Base-by-base conservation (phyloP, 2,888 invertebrate species). In the Podotricha telesiphe region DNA sequence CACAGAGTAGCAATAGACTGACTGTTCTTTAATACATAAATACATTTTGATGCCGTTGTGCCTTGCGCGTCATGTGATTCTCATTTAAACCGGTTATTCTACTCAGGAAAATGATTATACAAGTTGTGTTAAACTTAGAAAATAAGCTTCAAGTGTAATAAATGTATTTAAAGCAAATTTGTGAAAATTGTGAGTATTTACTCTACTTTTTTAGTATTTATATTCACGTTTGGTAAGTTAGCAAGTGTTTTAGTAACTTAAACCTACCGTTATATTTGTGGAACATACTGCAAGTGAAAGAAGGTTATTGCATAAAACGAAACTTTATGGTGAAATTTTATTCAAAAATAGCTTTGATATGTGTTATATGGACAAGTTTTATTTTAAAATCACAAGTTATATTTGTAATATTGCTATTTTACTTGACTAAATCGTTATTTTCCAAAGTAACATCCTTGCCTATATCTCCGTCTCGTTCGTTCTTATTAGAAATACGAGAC, bases 401-500 rank as follows among this genome's bases (percentile, higher is more conserved):
- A 34, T 53, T n/a, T n/a, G 5, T 11, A 53, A 4, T 34, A 34
- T 28, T n/a, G 0, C n/a, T 53, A 13, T 42, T 34, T 28, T 34
- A 34, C n/a, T 34, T 15, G 10, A 53, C 3, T 17, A 17, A 53
- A 11, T 53, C 10, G 10, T 53, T 53, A 53, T n/a, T 53, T 53
- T 53, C 22, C 15, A 53, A 34, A 4, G 34, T 11, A 53, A 7
- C n/a, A 28, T 17, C 50, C 28, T 15, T 4, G 34, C 10, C 3
- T 17, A 34, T 53, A 53, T 28, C 17, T 28, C 28, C 28, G 28
- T 53, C 53, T 34, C 53, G 8, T 17, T 53, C 53, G n/a, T 34
- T 53, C 53, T 11, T 53, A 53, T 34, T 34, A 17, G 53, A 53
- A 53, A 53, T 53, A 53, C 34, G 34, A 53, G 53, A 53, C 53